Conservation (phyloP, 2,797 vertebrate genomes). For the Pseudochirops corinnae region DNA sequence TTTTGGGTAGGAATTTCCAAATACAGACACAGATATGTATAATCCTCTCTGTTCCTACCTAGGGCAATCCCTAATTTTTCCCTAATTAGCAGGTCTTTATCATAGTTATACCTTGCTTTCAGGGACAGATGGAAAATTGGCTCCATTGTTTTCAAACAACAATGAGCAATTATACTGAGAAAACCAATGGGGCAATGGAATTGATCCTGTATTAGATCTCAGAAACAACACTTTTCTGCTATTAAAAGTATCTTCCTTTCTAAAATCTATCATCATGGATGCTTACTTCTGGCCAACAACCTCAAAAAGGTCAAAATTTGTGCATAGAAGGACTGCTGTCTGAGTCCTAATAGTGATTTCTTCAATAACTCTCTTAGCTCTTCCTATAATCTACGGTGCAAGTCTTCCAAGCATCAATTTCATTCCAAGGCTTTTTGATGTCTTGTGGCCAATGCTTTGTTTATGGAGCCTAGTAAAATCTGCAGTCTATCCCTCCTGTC, state of each 20-base stretch:
- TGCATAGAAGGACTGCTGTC: background rate
- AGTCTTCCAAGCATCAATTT: background rate
- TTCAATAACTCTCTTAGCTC: background rate
- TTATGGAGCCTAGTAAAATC: conserved; percentile 32
- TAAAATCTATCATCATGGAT: background rate
- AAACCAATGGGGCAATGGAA: conserved; percentile 39
- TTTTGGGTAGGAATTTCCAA: background rate
- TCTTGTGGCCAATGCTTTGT: background rate
- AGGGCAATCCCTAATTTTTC: background rate
- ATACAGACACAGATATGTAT: accelerated
- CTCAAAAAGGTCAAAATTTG: background rate
- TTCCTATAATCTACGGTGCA: background rate
- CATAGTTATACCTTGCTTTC: conserved; percentile 26
- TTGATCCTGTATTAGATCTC: conserved; percentile 14
- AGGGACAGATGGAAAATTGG: conserved; percentile 58
- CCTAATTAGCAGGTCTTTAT: conserved; percentile 18
- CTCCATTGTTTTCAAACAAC: conserved; percentile 66
- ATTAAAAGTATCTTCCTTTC: background rate
- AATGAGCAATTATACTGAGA: conserved; percentile 65
- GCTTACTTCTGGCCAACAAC: background rate
- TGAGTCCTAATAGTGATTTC: background rate
- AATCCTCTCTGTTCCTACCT: background rate
- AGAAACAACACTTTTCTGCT: background rate
- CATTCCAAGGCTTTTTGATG: conserved; percentile 9
- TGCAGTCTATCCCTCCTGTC: background rate